These are phyloP conservation scores for Hippocampus abdominalis DNA, from an alignment of 2,113 vertebrate genomes.

Conservation along the genomic window DNA sequence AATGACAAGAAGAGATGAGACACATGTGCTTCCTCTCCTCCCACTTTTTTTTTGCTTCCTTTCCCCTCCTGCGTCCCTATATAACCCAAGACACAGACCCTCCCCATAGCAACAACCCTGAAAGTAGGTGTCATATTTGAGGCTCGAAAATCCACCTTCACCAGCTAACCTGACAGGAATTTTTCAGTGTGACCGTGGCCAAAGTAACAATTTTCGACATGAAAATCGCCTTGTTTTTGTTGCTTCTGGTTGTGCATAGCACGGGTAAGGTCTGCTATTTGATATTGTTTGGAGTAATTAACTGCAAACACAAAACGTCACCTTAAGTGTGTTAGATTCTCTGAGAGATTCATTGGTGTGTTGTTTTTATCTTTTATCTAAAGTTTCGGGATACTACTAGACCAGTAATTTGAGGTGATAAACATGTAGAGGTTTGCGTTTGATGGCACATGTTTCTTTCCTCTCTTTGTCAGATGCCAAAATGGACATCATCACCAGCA, in stretches of 20 bases:
- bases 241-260: conserved; percentile 20
- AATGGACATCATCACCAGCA: conserved; percentile 44
- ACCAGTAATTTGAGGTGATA: not conserved
- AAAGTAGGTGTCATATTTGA: conserved; percentile 4
- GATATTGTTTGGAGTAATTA: not conserved
- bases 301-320: not conserved
- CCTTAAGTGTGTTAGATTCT: not conserved
- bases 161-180: not conserved
- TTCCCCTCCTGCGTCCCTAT: conserved; percentile 47
- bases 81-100: conserved; percentile 44
- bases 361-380: not conserved
- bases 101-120: not conserved
- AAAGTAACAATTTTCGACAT: conserved; percentile 26
- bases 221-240: conserved; percentile 21
- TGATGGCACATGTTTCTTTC: not conserved
- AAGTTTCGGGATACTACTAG: too few species aligned
- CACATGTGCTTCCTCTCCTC: conserved; percentile 6
- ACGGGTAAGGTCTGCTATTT: conserved; percentile 46
- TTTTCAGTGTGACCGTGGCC: conserved; percentile 28
- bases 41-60: conserved; percentile 37
- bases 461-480: conserved; percentile 48
- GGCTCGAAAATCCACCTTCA: not conserved
- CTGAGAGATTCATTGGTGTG: not conserved
- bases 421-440: not conserved
- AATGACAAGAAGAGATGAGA: conserved; percentile 19